Evolutionary conservation across 37 sponge, comb jelly and placozoan species (phyloP).

Genomic region (Dysidea cf. avara): DNA sequence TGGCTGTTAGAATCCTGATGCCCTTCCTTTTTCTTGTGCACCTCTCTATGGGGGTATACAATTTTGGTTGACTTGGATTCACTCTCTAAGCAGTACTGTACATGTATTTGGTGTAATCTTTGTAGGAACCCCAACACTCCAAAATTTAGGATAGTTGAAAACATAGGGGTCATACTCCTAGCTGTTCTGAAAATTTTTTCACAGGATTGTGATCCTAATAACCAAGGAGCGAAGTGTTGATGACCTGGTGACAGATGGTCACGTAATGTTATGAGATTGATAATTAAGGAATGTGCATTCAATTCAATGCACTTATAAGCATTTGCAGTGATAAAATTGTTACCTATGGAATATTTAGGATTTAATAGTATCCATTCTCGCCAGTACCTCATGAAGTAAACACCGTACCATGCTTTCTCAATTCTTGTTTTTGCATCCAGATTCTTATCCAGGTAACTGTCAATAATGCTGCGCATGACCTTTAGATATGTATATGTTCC

Average conservation of each 20-base stretch:
- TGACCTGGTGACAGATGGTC: neutral
- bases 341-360: constrained; percentile 4
- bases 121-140: constrained; percentile 43
- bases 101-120: constrained; percentile 42
- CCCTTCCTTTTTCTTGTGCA: constrained; percentile 26
- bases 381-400: neutral
- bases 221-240: constrained; percentile 28
- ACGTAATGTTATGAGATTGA: neutral
- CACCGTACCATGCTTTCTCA: neutral
- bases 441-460: no score
- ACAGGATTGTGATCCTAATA: constrained; percentile 60
- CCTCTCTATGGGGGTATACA: constrained; percentile 13
- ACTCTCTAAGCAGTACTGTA: constrained; percentile 24
- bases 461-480: neutral
- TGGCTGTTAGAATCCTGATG: neutral
- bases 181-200: constrained; percentile 48
- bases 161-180: constrained; percentile 47
- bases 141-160: constrained; percentile 58
- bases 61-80: constrained; percentile 11
- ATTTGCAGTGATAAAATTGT: neutral
- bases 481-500: neutral
- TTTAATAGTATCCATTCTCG: neutral
- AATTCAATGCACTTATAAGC: neutral
- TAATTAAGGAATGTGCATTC: neutral
- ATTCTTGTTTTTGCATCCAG: neutral